These are phyloP conservation scores for Ictalurus furcatus DNA, from an alignment of 2,113 vertebrate species.

Conservation along the genomic window DNA sequence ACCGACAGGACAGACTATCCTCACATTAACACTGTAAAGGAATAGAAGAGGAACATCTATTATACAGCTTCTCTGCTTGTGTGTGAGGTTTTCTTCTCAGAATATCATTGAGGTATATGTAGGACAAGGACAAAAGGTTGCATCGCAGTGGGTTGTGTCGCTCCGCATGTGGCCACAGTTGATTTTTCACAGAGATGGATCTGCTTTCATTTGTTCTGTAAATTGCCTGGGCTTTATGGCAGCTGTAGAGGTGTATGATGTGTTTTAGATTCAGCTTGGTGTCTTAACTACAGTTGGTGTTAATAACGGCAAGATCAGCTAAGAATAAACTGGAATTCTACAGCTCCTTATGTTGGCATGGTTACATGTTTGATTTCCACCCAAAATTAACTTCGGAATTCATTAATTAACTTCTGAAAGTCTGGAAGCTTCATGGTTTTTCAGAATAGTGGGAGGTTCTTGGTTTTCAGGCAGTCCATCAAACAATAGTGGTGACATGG, in stretches of 20 bases:
- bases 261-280: constrained; percentile 56
- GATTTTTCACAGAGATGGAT: constrained; percentile 13
- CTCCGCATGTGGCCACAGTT: constrained; percentile 1
- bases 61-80: neutral
- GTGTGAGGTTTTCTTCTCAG: neutral
- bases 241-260: constrained; percentile 21
- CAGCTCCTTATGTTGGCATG: constrained; percentile 55
- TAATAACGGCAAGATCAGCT: constrained; percentile 52
- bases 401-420: neutral
- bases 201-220: constrained; percentile 28
- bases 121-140: constrained; percentile 41
- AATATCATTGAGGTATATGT: constrained; percentile 1
- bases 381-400: neutral
- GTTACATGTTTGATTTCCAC: neutral
- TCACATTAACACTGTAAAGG: constrained; percentile 22
- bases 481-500: neutral
- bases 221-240: constrained; percentile 35
- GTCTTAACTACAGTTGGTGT: constrained; percentile 61
- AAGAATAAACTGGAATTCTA: constrained; percentile 58
- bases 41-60: constrained; percentile 4
- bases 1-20: constrained; percentile 18
- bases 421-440: neutral
- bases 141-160: neutral
- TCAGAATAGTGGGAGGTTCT: neutral
- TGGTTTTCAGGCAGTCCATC: neutral